Evolutionary conservation across 2,888 invertebrate species (phyloP).

Genomic region (Alcis repandata): DNA sequence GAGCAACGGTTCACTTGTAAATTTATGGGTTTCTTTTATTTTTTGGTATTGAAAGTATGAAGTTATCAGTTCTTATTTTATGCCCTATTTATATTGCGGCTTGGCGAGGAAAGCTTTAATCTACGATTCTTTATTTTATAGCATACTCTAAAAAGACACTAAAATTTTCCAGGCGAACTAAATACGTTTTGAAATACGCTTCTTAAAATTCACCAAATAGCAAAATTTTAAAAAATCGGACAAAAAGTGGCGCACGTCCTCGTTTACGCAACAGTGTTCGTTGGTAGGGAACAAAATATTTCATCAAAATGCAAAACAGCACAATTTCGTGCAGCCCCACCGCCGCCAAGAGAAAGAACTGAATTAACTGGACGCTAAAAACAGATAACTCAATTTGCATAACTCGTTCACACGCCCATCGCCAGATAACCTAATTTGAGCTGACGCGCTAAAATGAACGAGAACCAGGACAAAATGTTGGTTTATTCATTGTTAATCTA

Average conservation of each 20-base stretch:
- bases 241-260: not conserved
- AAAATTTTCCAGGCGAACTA: not conserved
- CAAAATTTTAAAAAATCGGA: no score
- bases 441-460: slow-evolving; percentile 69
- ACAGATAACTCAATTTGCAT: slow-evolving; percentile 83
- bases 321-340: slow-evolving; percentile 66
- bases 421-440: slow-evolving; percentile 75
- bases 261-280: slow-evolving; percentile 41
- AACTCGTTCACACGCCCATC: slow-evolving; percentile 78
- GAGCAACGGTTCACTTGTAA: no score
- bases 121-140: no score
- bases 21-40: no score
- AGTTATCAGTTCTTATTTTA: no score
- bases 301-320: slow-evolving; percentile 84
- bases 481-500: slow-evolving; percentile 48
- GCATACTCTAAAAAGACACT: no score
- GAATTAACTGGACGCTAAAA: slow-evolving; percentile 80
- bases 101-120: no score
- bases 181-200: not conserved
- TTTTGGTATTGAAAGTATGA: no score
- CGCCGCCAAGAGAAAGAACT: slow-evolving; percentile 72
- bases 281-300: slow-evolving; percentile 63
- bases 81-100: no score
- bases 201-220: no score
- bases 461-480: slow-evolving; percentile 53